A percentile compares a stretch with the other conserved stretches of the same genome.
phyloP scores from a whole-genome alignment of 2,113 vertebrate species.

The Ranitomeya variabilis region DNA sequence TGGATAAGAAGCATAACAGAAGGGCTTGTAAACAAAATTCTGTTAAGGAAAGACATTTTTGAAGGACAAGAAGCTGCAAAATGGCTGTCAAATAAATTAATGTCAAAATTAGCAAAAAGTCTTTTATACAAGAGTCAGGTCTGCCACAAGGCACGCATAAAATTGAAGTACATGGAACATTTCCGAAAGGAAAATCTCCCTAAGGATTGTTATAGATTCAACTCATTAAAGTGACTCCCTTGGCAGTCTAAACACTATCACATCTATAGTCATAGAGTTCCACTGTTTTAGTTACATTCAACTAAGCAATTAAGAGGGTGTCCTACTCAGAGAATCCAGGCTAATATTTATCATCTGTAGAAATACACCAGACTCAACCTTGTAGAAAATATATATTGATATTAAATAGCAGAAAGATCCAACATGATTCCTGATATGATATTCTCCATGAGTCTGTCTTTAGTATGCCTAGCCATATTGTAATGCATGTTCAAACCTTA shows the following conservation, averaged over 20 bases:
- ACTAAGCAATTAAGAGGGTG: not conserved
- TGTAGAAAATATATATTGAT: not conserved
- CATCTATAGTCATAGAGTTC: constrained; percentile 11
- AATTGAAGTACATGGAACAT: constrained; percentile 41
- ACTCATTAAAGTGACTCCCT: constrained; percentile 46
- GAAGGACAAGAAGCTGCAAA: constrained; percentile 48
- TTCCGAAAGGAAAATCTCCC: constrained; percentile 46
- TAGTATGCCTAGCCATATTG: not conserved
- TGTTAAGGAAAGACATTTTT: constrained; percentile 29
- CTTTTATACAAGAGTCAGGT: constrained; percentile 42
- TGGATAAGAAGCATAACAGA: not conserved
- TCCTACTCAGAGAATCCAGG: not conserved
- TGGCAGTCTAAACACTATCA: constrained; percentile 43
- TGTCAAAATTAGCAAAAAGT: constrained; percentile 52
- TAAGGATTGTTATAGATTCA: constrained; percentile 46
- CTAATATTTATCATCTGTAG: not conserved
- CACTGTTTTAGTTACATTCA: constrained; percentile 49
- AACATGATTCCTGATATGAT: not conserved
- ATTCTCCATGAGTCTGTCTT: not conserved
- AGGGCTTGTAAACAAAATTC: constrained; percentile 18
- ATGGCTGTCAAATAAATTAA: constrained; percentile 47
- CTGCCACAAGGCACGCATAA: constrained; percentile 48
- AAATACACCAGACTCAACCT: not conserved
- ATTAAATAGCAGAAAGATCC: not conserved
- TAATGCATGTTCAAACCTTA: no score